These are phyloP conservation scores for Oryzias dopingdopingensis DNA, from an alignment of 2,797 vertebrate genomes.

Conservation along the genomic window DNA sequence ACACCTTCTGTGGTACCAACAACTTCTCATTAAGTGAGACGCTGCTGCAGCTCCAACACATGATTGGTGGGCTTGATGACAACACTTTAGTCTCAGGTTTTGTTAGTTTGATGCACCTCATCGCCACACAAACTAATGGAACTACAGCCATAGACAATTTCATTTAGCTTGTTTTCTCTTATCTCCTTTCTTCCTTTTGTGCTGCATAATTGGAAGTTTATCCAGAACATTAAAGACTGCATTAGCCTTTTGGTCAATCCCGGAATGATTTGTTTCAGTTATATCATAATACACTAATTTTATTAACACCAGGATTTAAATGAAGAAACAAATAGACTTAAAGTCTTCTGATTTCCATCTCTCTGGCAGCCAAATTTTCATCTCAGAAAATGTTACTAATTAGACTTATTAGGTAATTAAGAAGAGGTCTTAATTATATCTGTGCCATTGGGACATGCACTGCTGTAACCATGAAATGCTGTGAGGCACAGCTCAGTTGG, in stretches of 20 bases:
- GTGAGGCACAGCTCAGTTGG: slow-evolving; percentile 48
- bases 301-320: slow-evolving; percentile 72
- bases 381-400: slow-evolving; percentile 74
- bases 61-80: slow-evolving; percentile 84
- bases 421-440: slow-evolving; percentile 81
- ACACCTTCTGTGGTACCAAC: slow-evolving; percentile 99
- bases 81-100: slow-evolving; percentile 68
- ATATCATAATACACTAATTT: slow-evolving; percentile 68
- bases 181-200: slow-evolving; percentile 27
- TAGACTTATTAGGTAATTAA: slow-evolving; percentile 82
- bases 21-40: slow-evolving; percentile 98
- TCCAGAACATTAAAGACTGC: slow-evolving; percentile 42
- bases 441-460: slow-evolving; percentile 71
- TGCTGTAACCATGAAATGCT: slow-evolving; percentile 68
- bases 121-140: slow-evolving; percentile 46
- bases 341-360: slow-evolving; percentile 67
- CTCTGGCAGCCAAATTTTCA: slow-evolving; percentile 66
- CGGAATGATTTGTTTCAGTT: slow-evolving; percentile 54
- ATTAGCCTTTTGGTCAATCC: slow-evolving; percentile 70
- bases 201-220: slow-evolving; percentile 66
- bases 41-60: slow-evolving; percentile 77
- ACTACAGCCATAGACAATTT: neutral
- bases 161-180: slow-evolving; percentile 20
- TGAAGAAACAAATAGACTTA: slow-evolving; percentile 72
- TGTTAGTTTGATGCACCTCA: slow-evolving; percentile 39